Base-by-base conservation (phyloP, 2,888 invertebrate species). In the Odontocolon sp. region DNA sequence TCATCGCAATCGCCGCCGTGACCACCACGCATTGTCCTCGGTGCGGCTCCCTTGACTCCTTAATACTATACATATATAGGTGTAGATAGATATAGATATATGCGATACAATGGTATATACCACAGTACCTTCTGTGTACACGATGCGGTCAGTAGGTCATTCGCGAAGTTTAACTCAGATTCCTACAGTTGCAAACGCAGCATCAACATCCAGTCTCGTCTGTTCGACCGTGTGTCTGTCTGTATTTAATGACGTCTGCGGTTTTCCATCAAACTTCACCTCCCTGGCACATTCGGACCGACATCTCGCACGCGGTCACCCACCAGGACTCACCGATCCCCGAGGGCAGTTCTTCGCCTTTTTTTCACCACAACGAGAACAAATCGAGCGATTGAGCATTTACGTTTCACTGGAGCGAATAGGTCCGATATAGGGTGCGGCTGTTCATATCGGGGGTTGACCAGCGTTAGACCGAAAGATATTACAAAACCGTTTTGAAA, bases 241-340 rank as follows among this genome's bases (percentile, higher is more conserved):
- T 67, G 69, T 63, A 38, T 81, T 86, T 87, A 87, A 87, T 86
- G 83, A 78, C 79, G 85, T 86, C 86, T 87, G 87, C 85, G 87
- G 87, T 87, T 87, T 87, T 77, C 81, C 85, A 87, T 87, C 83
- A 84, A 82, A 84, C 80, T 77, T 72, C 63, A 50, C 64, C 69
- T 38, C 63, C 28, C 38, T 42, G 11, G 52, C 45, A 23, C 50
- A 64, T 28, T 21, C 68, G 50, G 33, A 6, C 79, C 79, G 76
- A 78, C 75, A 73, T 80, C 77, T 79, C 78, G 72, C 82, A 75
- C 81, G 74, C 77, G 56, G 38, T 77, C 54, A 31, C 18, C 40
- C 52, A n/a, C n/a, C n/a, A 6, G 8, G 4, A 23, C 47, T 14
- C 59, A 18, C 26, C 36, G 26, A 36, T 47, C 50, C 21, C 5